Evolutionary conservation across 2,797 vertebrate genomes (phyloP).

Genomic region (Clarias laeviceps): DNA sequence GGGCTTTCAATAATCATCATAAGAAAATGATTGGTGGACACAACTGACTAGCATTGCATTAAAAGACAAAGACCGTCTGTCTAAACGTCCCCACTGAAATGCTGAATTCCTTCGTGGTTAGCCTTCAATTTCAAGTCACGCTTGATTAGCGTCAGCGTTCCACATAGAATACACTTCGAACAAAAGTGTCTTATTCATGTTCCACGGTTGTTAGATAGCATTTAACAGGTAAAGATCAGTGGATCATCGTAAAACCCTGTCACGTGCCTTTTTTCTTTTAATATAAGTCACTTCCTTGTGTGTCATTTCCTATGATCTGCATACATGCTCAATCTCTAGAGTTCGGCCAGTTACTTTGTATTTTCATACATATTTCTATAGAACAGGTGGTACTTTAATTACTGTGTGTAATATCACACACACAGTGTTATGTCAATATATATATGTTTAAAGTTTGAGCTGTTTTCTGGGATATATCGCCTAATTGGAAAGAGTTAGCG

Average conservation of each 20-base stretch:
- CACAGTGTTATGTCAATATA: neutral
- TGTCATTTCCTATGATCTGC: neutral
- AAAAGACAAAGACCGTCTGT: constrained; percentile 54
- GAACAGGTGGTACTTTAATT: neutral
- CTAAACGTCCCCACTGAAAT: constrained; percentile 46
- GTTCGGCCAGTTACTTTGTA: neutral
- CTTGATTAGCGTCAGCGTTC: constrained; percentile 52
- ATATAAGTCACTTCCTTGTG: neutral
- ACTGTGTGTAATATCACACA: neutral
- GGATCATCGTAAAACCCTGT: neutral
- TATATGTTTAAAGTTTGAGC: neutral
- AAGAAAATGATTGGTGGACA: constrained; percentile 51
- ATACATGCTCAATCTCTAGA: neutral
- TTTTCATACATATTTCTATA: neutral
- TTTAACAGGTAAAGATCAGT: neutral
- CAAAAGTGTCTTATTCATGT: constrained; percentile 8
- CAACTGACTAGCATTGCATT: constrained; percentile 53
- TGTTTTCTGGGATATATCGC: constrained; percentile 25
- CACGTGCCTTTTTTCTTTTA: neutral
- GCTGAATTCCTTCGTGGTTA: constrained; percentile 51
- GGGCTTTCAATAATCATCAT: constrained; percentile 48
- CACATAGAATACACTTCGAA: constrained; percentile 7
- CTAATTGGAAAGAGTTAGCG: constrained; percentile 67
- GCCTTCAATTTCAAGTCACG: constrained; percentile 51
- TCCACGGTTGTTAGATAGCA: neutral